Conservation (phyloP, 2,888 invertebrate genomes). For the Galerucella calmariensis region DNA sequence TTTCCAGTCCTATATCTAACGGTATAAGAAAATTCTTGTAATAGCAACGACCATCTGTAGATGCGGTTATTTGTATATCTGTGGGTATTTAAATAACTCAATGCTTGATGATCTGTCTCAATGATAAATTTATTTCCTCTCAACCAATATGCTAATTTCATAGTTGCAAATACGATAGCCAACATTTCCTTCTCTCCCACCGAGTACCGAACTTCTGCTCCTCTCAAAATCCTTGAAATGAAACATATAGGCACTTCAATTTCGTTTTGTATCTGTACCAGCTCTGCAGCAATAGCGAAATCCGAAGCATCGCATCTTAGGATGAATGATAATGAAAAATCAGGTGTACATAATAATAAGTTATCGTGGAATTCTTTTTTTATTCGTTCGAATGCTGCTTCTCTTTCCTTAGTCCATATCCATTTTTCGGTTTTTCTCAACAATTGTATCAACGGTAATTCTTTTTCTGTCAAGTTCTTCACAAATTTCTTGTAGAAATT, state of each 20-base stretch:
- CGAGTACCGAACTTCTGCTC: slow-evolving; percentile 18
- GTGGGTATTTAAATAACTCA: slow-evolving; percentile 8
- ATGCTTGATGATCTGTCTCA: slow-evolving; percentile 29
- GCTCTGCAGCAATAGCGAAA: slow-evolving; percentile 15
- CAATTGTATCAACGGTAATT: slow-evolving; percentile 15
- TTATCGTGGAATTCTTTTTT: slow-evolving; percentile 17
- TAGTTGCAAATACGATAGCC: slow-evolving; percentile 19
- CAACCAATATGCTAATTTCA: slow-evolving; percentile 27
- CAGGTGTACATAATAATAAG: slow-evolving; percentile 13
- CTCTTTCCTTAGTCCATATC: slow-evolving; percentile 20
- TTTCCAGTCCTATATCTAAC: slow-evolving; percentile 22
- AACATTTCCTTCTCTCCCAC: slow-evolving; percentile 21
- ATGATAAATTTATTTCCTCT: slow-evolving; percentile 25
- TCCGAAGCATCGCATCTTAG: slow-evolving; percentile 22
- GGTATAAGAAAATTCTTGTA: slow-evolving; percentile 17
- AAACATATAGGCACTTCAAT: slow-evolving; percentile 20
- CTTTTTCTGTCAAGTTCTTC: neutral
- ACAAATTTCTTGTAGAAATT: too few relatives aligned
- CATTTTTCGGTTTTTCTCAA: slow-evolving; percentile 27
- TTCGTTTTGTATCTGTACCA: slow-evolving; percentile 19
- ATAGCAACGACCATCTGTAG: too few relatives aligned
- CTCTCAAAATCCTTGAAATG: slow-evolving; percentile 12
- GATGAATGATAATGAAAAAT: slow-evolving; percentile 17
- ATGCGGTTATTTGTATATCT: too few relatives aligned
- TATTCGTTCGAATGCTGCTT: slow-evolving; percentile 11